Percentiles rank a stretch among this genome's conserved stretches.
phyloP scores from a whole-genome alignment of 2,113 vertebrate genomes.

The Chionomys nivalis region DNA sequence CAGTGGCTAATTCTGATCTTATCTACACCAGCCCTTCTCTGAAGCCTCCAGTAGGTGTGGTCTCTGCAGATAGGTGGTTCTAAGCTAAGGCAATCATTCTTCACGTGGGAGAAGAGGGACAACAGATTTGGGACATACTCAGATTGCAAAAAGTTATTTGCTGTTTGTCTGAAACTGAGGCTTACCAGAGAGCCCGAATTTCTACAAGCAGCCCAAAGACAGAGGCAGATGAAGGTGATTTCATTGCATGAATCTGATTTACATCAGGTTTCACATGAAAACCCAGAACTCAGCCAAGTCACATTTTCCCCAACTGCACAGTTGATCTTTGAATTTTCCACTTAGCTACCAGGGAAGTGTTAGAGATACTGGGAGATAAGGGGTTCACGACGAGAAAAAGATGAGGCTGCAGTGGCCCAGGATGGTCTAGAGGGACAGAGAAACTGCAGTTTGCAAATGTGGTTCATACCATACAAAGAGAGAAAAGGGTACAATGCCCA shows the following conservation, averaged over 20 bases:
- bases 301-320: neutral
- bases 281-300: neutral
- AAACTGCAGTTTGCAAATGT: neutral
- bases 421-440: neutral
- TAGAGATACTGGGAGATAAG: neutral
- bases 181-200: neutral
- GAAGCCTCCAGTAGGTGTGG: neutral
- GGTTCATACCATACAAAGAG: neutral
- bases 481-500: neutral
- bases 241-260: neutral
- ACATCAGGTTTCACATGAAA: neutral
- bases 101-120: too few relatives aligned
- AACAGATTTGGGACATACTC: neutral
- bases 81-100: neutral
- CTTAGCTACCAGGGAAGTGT: neutral
- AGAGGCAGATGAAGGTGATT: neutral
- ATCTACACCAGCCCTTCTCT: rapidly evolving
- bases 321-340: neutral
- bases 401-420: neutral
- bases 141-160: neutral
- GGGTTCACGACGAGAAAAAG: neutral
- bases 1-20: neutral
- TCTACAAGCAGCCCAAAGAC: neutral
- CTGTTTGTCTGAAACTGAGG: neutral
- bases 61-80: neutral